Evolutionary conservation across 2,888 invertebrate species (phyloP), one percentile per base, ranked within the genome.

Genomic region (Dolichomitus sp.): DNA sequence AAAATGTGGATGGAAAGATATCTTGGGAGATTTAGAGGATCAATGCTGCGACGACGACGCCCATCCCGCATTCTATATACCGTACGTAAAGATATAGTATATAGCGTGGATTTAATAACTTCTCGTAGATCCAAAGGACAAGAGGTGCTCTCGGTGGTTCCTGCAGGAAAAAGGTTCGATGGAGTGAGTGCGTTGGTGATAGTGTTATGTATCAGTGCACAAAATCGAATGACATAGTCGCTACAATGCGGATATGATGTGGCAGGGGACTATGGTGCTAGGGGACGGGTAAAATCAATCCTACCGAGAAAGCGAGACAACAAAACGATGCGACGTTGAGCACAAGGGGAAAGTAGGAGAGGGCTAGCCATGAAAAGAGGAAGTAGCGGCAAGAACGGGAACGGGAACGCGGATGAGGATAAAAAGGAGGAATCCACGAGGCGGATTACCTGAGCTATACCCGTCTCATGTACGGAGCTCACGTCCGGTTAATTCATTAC

Each of bases 401-500:
- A 78, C 78, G 78, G 70, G 79, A 81, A 78, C 78, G 78, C 63
- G 83, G 74, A 83, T 75, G 70, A 74, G 72, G 52, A 72, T 85
- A 83, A 83, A 83, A 85, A 77, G 79, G 73, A 72, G 57, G 75
- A 69, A 80, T 74, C 75, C 81, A 79, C 72, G 75, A 83, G 77
- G 86, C 79, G 86, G 85, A 87, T 88, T 87, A 87, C 84, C 84
- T 86, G 70, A 77, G 79, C 82, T 85, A n/a, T n/a, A 82, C 75
- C 82, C 68, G 80, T 68, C 81, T 74, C n/a, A n/a, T n/a, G n/a
- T n/a, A n/a, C n/a, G n/a, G n/a, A n/a, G n/a, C 84, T 87, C 84
- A 86, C 84, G 85, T 88, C 84, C 78, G 66, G 75, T 80, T 87
- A 89, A 88, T 87, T 86, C 86, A 85, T 84, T 83, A 84, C 87